Percentiles rank a stretch among this genome's conserved stretches.
Conservation (phyloP, 2,888 invertebrate species). For the Papilio gigon region DNA sequence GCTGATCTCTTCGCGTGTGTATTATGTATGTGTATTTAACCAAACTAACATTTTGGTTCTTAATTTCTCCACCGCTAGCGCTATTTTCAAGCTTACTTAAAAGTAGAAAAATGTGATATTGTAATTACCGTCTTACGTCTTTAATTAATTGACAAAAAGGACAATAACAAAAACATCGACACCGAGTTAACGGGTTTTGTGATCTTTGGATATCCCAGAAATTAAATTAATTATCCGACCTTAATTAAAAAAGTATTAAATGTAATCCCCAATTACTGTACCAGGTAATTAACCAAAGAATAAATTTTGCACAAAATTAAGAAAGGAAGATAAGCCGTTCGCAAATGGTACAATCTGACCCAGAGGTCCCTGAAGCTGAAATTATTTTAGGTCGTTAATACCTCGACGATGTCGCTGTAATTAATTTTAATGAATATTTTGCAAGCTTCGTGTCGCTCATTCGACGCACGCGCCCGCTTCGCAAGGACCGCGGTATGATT, state of each 20-base stretch:
- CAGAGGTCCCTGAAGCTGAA: constrained; percentile 11
- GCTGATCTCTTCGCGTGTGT: too few species aligned
- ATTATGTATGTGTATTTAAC: too few species aligned
- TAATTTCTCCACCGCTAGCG: too few species aligned
- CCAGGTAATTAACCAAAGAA: constrained; percentile 21
- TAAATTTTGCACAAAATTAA: constrained; percentile 25
- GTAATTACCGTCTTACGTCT: not conserved
- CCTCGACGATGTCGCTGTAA: constrained; percentile 24
- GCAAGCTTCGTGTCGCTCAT: constrained; percentile 8
- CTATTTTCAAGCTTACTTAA: too few species aligned
- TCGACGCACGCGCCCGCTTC: constrained; percentile 9
- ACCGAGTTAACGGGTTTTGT: not conserved
- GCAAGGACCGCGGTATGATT: constrained; percentile 18
- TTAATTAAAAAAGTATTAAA: constrained; percentile 21
- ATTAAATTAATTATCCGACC: not conserved
- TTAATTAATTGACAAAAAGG: not conserved
- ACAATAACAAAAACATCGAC: not conserved
- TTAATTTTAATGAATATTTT: constrained; percentile 38
- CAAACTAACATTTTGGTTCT: too few species aligned
- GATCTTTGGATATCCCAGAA: not conserved
- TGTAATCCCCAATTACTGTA: constrained; percentile 25
- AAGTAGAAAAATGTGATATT: too few species aligned
- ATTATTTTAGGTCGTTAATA: constrained; percentile 25
- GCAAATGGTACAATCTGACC: constrained; percentile 17
- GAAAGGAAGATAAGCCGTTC: constrained; percentile 24